Conservation (phyloP, 2,797 vertebrate species). For the Sparidentex hasta region DNA sequence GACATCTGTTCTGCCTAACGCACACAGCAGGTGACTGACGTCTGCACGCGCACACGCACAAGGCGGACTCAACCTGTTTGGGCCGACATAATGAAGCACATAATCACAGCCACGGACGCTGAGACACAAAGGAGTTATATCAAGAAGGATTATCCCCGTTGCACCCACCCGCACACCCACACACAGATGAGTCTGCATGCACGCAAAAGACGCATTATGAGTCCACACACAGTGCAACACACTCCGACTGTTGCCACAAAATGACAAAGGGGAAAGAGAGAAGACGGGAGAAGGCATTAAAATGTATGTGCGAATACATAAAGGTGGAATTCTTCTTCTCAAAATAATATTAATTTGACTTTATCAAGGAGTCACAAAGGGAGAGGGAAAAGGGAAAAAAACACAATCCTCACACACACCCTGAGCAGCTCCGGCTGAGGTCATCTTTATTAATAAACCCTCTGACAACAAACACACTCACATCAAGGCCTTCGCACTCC, state of each 20-base stretch:
- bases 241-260: constrained; percentile 19
- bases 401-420: constrained; percentile 18
- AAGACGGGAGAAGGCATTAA: constrained; percentile 3
- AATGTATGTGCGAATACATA: constrained; percentile 20
- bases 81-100: constrained; percentile 68
- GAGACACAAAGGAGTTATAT: constrained; percentile 74
- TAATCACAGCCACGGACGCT: constrained; percentile 69
- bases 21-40: constrained; percentile 59
- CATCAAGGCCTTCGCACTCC: constrained; percentile 67
- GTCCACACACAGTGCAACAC: constrained; percentile 27
- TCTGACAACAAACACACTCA: constrained; percentile 82
- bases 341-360: constrained; percentile 49
- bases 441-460: constrained; percentile 89
- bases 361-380: constrained; percentile 28
- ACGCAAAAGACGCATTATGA: constrained; percentile 30
- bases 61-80: constrained; percentile 58
- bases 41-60: constrained; percentile 34
- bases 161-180: constrained; percentile 20
- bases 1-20: constrained; percentile 53
- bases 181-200: constrained; percentile 33
- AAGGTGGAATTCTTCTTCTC: constrained; percentile 18
- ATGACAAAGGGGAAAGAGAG: constrained; percentile 26
- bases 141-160: constrained; percentile 72
- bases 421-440: constrained; percentile 73
- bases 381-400: constrained; percentile 1